These are phyloP conservation scores for Chouioia cunea DNA, from an alignment of 2,888 invertebrate species.

Conservation along the genomic window DNA sequence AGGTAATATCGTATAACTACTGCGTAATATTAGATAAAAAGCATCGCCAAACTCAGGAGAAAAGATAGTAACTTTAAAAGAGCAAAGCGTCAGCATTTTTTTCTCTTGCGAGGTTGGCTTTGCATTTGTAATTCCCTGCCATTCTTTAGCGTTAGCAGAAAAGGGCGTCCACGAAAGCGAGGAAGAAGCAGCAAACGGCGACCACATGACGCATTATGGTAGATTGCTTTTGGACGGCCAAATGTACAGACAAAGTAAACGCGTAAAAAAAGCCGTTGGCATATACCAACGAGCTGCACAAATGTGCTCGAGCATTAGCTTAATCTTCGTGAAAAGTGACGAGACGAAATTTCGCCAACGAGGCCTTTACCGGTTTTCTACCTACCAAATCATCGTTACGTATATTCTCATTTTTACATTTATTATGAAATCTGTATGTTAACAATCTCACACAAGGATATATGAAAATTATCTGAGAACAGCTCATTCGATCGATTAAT, in stretches of 20 bases:
- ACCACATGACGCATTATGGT: slow-evolving; percentile 50
- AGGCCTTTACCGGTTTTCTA: slow-evolving; percentile 29
- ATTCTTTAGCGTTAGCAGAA: slow-evolving; percentile 25
- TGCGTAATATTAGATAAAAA: too few relatives aligned
- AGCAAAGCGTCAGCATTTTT: not conserved
- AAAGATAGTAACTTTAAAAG: too few relatives aligned
- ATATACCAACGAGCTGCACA: slow-evolving; percentile 22
- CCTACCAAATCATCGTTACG: slow-evolving; percentile 26
- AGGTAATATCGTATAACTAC: too few relatives aligned
- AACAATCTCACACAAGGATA: too few relatives aligned
- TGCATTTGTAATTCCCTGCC: slow-evolving; percentile 23
- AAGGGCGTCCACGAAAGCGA: slow-evolving; percentile 12
- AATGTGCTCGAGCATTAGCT: slow-evolving; percentile 58
- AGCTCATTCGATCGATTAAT: too few relatives aligned
- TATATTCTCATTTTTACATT: not conserved
- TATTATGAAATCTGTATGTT: too few relatives aligned
- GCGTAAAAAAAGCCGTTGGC: slow-evolving; percentile 33
- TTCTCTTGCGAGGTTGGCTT: slow-evolving; percentile 45
- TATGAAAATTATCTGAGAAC: too few relatives aligned
- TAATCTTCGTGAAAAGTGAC: slow-evolving; percentile 49
- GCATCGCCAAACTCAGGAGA: too few relatives aligned
- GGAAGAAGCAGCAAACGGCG: slow-evolving; percentile 18
- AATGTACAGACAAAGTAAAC: slow-evolving; percentile 37
- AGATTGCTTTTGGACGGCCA: slow-evolving; percentile 47
- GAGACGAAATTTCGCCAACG: slow-evolving; percentile 22